Percentiles rank a stretch among this genome's conserved stretches.
Evolutionary conservation across 2,113 vertebrate genomes (phyloP).

Genomic region (Canis aureus): DNA sequence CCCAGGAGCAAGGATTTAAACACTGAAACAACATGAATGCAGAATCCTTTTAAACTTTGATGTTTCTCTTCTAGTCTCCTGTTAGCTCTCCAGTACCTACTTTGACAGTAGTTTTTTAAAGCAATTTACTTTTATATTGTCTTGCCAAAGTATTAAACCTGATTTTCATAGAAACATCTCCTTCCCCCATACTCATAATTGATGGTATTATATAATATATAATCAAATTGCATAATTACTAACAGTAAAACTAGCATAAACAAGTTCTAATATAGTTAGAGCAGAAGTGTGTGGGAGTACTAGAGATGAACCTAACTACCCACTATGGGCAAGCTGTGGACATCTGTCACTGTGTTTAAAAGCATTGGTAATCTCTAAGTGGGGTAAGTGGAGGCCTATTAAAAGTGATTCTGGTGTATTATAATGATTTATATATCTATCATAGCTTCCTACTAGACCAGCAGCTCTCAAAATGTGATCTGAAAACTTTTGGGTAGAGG

Average conservation of each 20-base stretch:
- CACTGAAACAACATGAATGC: background rate
- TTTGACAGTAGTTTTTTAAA: background rate
- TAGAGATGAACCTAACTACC: constrained; percentile 41
- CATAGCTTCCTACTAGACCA: background rate
- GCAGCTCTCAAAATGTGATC: background rate
- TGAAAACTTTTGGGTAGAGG: background rate
- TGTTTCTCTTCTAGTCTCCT: background rate
- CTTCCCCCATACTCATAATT: background rate
- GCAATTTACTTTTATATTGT: background rate
- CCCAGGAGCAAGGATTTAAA: background rate
- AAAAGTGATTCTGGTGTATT: background rate
- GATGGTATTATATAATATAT: constrained; percentile 39
- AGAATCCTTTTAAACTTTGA: background rate
- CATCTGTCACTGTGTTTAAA: constrained; percentile 58
- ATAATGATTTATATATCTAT: background rate
- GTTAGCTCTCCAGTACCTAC: background rate
- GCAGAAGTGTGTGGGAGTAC: constrained; percentile 60
- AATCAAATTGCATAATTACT: constrained; percentile 60
- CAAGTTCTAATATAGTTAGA: constrained; percentile 58
- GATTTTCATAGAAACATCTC: constrained; percentile 12
- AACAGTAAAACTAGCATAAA: constrained; percentile 51
- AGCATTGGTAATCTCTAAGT: background rate
- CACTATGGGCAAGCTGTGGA: background rate
- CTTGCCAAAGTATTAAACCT: constrained; percentile 24
- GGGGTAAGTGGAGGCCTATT: background rate